These are phyloP conservation scores for Brachyptera putata DNA, from an alignment of 2,888 invertebrate genomes.

Conservation along the genomic window DNA sequence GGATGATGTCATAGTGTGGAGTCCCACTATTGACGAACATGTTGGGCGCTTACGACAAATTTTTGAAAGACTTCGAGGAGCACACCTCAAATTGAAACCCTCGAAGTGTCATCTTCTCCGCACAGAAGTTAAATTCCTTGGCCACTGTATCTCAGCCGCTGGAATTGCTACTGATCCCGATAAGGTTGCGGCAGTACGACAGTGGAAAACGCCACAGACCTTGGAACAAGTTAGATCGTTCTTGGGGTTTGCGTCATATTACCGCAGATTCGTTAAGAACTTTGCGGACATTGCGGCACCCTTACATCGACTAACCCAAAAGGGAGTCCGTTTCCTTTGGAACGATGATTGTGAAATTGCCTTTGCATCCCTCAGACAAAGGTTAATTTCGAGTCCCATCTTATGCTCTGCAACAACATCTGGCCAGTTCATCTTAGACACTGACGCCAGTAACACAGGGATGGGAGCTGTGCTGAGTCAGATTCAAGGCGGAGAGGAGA, in stretches of 20 bases:
- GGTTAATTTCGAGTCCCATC: background rate
- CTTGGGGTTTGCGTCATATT: background rate
- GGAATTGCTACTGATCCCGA: slow-evolving; percentile 1
- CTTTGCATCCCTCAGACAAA: background rate
- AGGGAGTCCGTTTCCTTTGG: background rate
- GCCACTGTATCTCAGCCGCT: background rate
- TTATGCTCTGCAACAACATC: background rate
- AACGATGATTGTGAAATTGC: background rate
- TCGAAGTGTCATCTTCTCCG: background rate
- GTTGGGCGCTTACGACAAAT: background rate
- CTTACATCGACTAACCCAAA: background rate
- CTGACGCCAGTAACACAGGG: slow-evolving; percentile 27
- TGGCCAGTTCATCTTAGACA: background rate
- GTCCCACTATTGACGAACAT: background rate
- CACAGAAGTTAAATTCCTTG: background rate
- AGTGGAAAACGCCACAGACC: background rate
- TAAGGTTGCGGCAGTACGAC: background rate
- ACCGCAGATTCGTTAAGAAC: background rate
- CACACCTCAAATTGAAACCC: background rate
- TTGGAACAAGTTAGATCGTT: background rate
- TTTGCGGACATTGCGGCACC: background rate
- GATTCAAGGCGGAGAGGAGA: too few species aligned
- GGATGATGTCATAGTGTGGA: background rate
- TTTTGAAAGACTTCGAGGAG: background rate
- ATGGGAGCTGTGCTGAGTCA: slow-evolving; percentile 29